Conservation (phyloP, 2,797 vertebrate genomes). For the Nothura maculosa region DNA sequence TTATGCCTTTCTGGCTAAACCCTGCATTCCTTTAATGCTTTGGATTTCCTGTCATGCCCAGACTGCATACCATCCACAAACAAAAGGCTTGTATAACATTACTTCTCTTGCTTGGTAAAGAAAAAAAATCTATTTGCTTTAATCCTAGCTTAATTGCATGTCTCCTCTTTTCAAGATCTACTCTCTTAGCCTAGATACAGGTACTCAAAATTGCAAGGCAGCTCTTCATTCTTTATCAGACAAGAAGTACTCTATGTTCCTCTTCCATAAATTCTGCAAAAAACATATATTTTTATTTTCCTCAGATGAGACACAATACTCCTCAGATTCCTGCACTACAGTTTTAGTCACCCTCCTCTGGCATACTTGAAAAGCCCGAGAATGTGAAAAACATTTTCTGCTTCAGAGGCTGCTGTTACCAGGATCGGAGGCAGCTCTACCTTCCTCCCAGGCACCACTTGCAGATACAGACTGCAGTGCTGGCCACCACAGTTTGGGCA, state of each 20-base stretch:
- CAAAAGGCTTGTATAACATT: constrained; percentile 1
- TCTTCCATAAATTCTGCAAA: background rate
- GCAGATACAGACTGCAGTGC: background rate
- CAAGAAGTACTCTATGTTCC: background rate
- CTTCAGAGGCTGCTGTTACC: background rate
- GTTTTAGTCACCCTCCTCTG: background rate
- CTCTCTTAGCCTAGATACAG: background rate
- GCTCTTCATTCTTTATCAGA: background rate
- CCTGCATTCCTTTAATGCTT: background rate
- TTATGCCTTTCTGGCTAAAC: constrained; percentile 12
- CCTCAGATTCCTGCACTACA: background rate
- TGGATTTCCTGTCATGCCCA: constrained; percentile 32
- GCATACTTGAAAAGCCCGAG: background rate
- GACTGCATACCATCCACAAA: background rate
- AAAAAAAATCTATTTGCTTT: constrained; percentile 39
- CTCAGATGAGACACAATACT: background rate
- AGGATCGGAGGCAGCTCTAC: background rate
- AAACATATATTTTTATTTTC: background rate
- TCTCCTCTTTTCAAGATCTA: background rate
- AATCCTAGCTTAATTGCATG: constrained; percentile 26
- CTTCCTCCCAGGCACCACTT: background rate
- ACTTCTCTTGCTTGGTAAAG: background rate
- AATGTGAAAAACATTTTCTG: background rate
- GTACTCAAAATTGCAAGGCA: background rate
- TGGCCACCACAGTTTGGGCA: background rate